Evolutionary conservation across 2,888 invertebrate species (phyloP), one percentile per base, ranked within the genome.

Genomic region (Acrobasis consociella): DNA sequence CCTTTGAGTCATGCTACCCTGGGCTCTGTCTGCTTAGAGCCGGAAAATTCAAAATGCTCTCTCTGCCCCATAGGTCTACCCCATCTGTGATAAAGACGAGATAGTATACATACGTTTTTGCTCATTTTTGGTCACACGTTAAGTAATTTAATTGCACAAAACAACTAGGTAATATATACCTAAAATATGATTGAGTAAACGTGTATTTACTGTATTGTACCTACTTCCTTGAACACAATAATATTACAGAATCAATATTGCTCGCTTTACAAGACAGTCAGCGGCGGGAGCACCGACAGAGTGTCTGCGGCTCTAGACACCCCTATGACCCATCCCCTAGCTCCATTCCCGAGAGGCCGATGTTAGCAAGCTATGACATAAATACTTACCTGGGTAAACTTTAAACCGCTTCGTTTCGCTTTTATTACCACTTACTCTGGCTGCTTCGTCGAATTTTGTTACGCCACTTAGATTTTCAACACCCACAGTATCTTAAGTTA

Each of bases 281-380:
- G 74, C 77, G 76, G 73, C 75, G 74, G 76, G 77, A 81, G 80
- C 73, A 78, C 75, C 78, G 81, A 80, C 77, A 75, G 75, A 72
- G 70, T 73, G 76, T 80, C 79, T 80, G 72, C 75, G 73, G 74
- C 76, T 71, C 76, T 75, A 78, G 75, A 79, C 83, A 82, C 83
- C 82, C 82, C 79, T 79, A 74, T 76, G 75, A 77, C 78, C 79
- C 82, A 75, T 77, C 81, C 85, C 82, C 80, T 78, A 72, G 74
- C 77, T 51, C 51, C 60, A 8, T 22, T 60, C 60, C 55, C 49
- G 17, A 68, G 83, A 78, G 82, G 72, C 78, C 78, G 76, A 81
- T 84, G 83, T 86, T 87, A 84, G 82, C 86, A 84, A 85, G 78
- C 77, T 78, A 81, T 85, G 81, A 85, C 84, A 86, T 86, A 88